phyloP scores from a whole-genome alignment of 2,888 invertebrate species.

The Diploptera punctata region DNA sequence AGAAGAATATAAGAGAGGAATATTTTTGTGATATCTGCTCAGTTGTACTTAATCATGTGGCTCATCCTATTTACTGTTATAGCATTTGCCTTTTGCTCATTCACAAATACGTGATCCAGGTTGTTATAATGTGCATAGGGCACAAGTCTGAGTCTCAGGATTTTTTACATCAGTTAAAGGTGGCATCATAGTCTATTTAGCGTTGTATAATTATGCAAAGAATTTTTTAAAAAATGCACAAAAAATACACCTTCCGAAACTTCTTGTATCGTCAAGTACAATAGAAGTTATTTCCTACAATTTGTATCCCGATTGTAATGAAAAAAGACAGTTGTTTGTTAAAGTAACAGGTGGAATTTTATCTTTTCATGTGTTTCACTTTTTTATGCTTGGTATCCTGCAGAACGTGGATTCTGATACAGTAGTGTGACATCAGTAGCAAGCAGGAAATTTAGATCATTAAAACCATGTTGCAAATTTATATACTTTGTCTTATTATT shows the following conservation, averaged over 20 bases:
- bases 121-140: conserved; percentile 18
- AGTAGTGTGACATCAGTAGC: background rate
- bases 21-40: conserved; percentile 7
- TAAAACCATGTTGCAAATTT: conserved; percentile 29
- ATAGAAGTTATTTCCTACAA: conserved; percentile 9
- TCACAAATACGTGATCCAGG: background rate
- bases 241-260: background rate
- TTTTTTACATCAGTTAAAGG: conserved; percentile 23
- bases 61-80: background rate
- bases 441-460: background rate
- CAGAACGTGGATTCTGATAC: background rate
- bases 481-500: too few relatives aligned
- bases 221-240: background rate
- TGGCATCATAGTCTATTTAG: conserved; percentile 29
- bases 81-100: background rate
- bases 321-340: conserved; percentile 12
- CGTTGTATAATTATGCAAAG: conserved; percentile 4
- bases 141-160: conserved; percentile 35
- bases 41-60: conserved; percentile 7
- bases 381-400: conserved; percentile 18
- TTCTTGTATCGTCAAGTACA: conserved; percentile 7
- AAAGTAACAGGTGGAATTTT: background rate
- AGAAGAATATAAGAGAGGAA: background rate
- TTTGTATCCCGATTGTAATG: background rate
- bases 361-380: conserved; percentile 16